These are phyloP conservation scores for Notechis scutatus DNA, from an alignment of 2,113 vertebrate genomes.

Conservation along the genomic window DNA sequence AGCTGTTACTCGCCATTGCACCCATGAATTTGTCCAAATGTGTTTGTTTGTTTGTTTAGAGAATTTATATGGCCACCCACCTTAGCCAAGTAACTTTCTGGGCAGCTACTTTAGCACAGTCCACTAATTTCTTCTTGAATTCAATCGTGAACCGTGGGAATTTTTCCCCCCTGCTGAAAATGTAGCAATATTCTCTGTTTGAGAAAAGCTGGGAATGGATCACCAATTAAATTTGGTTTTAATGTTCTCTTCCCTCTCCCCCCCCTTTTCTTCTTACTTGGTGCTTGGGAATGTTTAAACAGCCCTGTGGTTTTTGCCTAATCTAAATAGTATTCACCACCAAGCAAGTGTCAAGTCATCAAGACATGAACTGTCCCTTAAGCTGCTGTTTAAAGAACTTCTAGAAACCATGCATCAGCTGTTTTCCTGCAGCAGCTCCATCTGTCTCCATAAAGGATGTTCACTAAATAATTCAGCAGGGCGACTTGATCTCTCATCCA, in stretches of 20 bases:
- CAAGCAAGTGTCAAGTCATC: background rate
- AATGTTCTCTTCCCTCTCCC: background rate
- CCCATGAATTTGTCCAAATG: background rate
- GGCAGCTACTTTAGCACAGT: background rate
- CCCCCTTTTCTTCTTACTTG: background rate
- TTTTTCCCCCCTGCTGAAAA: background rate
- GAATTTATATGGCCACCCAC: background rate
- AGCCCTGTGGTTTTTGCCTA: slow-evolving; percentile 7
- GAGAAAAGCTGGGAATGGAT: background rate
- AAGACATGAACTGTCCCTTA: background rate
- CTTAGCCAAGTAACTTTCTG: background rate
- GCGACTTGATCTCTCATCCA: slow-evolving; percentile 52
- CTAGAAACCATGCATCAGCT: slow-evolving; percentile 14
- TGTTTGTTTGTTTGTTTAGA: background rate
- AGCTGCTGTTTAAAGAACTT: slow-evolving; percentile 12
- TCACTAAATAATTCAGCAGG: slow-evolving; percentile 63
- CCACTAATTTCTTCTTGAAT: background rate
- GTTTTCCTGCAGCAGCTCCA: slow-evolving; percentile 9
- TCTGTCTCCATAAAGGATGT: slow-evolving; percentile 38
- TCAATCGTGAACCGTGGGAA: background rate
- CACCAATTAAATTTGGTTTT: background rate
- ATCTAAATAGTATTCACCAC: background rate
- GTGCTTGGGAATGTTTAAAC: background rate
- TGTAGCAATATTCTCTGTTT: background rate
- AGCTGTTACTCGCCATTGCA: background rate